Evolutionary conservation across 2,888 invertebrate genomes (phyloP).

Genomic region (Alloscopus bannaensis): DNA sequence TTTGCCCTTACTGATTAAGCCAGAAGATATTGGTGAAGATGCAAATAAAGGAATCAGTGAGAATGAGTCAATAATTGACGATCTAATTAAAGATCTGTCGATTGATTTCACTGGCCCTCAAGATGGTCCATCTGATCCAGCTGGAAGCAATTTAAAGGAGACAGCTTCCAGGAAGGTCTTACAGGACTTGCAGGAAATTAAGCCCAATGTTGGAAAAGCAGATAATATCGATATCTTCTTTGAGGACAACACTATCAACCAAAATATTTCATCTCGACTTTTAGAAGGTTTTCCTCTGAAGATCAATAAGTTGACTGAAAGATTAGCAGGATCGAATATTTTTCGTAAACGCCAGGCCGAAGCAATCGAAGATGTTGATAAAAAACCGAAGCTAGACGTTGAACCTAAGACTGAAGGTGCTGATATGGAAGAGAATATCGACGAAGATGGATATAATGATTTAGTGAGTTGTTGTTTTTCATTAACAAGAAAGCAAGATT

Average conservation of each 20-base stretch:
- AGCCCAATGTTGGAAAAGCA: neutral
- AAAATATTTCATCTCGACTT: conserved; percentile 29
- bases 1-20: conserved; percentile 64
- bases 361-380: conserved; percentile 32
- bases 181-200: neutral
- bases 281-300: conserved; percentile 63
- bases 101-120: conserved; percentile 53
- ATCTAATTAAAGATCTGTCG: conserved; percentile 59
- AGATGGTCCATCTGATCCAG: conserved; percentile 68
- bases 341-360: conserved; percentile 63
- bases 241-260: conserved; percentile 27
- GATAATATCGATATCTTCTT: conserved; percentile 66
- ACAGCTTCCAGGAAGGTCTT: conserved; percentile 33
- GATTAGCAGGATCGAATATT: conserved; percentile 66
- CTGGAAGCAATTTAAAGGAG: conserved; percentile 40
- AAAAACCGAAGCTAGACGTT: conserved; percentile 62
- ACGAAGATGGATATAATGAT: conserved; percentile 57
- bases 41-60: conserved; percentile 33
- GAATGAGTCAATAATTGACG: conserved; percentile 68
- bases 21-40: conserved; percentile 33
- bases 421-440: conserved; percentile 32
- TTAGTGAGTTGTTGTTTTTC: conserved; percentile 47
- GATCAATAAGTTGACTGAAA: conserved; percentile 47
- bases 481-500: neutral
- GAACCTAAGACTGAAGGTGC: neutral